A percentile compares a stretch with the other conserved stretches of the same genome.
Conservation (phyloP, 2,888 invertebrate species). For the Theodoxus fluviatilis region DNA sequence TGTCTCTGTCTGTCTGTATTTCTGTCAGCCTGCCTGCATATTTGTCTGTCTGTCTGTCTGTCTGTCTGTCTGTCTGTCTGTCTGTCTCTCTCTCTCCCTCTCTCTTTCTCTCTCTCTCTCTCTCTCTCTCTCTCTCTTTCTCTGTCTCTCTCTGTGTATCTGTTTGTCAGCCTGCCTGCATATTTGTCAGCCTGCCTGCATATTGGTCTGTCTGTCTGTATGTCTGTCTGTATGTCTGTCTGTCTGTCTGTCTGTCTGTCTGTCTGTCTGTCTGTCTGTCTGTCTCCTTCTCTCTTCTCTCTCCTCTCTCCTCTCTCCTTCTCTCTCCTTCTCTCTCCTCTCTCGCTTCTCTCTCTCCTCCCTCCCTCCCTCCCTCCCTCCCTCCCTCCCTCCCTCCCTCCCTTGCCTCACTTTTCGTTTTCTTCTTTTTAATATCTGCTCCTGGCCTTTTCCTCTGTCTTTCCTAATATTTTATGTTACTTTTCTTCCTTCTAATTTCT, state of each 20-base stretch:
- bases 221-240: too few species aligned
- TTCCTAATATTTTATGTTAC: too few species aligned
- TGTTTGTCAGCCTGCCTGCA: too few species aligned
- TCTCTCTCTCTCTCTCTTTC: not conserved
- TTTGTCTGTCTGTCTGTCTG: too few species aligned
- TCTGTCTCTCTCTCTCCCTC: slow-evolving; percentile 5
- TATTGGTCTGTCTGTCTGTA: too few species aligned
- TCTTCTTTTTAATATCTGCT: not conserved
- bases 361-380: not conserved
- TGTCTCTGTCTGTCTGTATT: too few species aligned
- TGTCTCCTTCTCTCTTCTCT: not conserved
- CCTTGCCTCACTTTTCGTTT: not conserved
- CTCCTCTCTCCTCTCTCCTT: not conserved
- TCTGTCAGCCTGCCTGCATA: too few species aligned
- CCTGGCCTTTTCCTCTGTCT: not conserved
- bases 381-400: not conserved
- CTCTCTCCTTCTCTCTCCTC: not conserved
- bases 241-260: too few species aligned
- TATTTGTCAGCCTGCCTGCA: too few species aligned
- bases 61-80: too few species aligned
- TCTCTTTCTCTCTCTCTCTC: not conserved
- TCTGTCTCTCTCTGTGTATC: not conserved
- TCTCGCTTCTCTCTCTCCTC: not conserved
- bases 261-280: not conserved
- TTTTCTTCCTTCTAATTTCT: too few species aligned